Evolutionary conservation across 1,140 invertebrate genomes (phyloP), one percentile per base, ranked within the genome.

Genomic region (Solenopsis fugax): DNA sequence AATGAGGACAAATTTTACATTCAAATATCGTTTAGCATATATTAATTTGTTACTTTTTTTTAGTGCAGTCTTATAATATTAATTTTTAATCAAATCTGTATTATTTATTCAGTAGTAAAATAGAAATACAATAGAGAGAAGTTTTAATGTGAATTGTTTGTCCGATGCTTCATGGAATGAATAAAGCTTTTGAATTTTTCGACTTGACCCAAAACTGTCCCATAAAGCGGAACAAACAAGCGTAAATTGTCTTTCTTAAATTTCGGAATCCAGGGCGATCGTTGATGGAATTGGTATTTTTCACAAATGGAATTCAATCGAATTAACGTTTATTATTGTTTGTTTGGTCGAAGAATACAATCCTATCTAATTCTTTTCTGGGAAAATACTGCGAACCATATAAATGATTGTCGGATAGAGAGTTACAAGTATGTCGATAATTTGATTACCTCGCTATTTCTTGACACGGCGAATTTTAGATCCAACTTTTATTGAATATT

Each of bases 211-310:
- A 84, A 73, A 89, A 84, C 37, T 24, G 72, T 73, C 65, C 65
- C 7, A 5, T 9, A 24, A 72, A 84, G 73, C 82, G 45, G 88
- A 67, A 73, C 88, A 72, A 67, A 87, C 85, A 60, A 72, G 65
- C 58, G 77, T 13, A 73, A 80, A 88, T 50, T 48, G 48, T 56
- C 71, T 85, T 87, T 64, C 62, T 62, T 54, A 87, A 89, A 89
- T 87, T 87, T 86, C 71, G 62, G 80, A 89, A 89, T 89, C 67
- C 82, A 29, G 88, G 76, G 64, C 88, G 69, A 62, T 24, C 54
- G 76, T 77, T 54, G 64, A 60, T 73, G 72, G 54, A 86, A 72
- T 58, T 56, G 77, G 87, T 89, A 82, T 45, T 82, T 72, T 60
- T n/a, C 34, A 24, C 67, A n/a, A 60, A 50, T 21, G 37, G 2